phyloP scores from a whole-genome alignment of 2,888 invertebrate genomes.

The Drosophila antonietae region DNA sequence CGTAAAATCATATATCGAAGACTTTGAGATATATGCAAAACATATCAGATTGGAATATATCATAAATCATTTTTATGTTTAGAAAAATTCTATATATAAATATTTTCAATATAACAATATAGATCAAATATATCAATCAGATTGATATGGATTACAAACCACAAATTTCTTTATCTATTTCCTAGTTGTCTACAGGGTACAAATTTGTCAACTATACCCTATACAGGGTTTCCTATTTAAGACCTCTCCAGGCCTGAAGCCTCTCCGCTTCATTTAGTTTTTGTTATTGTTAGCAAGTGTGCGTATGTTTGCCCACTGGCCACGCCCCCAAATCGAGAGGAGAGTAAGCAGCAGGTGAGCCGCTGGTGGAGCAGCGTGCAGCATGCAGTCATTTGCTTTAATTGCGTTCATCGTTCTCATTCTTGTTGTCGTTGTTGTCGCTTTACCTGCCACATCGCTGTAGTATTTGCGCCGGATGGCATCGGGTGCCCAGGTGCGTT shows the following conservation, averaged over 20 bases:
- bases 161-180: no score
- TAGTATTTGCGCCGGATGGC: constrained; percentile 90
- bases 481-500: constrained; percentile 93
- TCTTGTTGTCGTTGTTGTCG: constrained; percentile 40
- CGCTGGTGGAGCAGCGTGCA: constrained; percentile 1
- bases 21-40: no score
- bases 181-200: no score
- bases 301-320: constrained; percentile 17
- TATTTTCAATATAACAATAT: no score
- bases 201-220: no score
- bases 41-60: no score
- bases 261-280: constrained; percentile 2
- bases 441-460: constrained; percentile 90
- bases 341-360: neutral
- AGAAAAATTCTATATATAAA: no score
- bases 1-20: no score
- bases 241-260: neutral
- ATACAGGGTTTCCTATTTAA: constrained; percentile 1
- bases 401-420: constrained; percentile 68
- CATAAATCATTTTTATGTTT: no score
- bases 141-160: no score
- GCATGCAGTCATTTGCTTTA: constrained; percentile 58
- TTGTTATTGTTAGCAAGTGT: constrained; percentile 36
- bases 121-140: no score
- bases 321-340: neutral